phyloP scores from a whole-genome alignment of 2,888 invertebrate species.

The Zaprionus lineosus region DNA sequence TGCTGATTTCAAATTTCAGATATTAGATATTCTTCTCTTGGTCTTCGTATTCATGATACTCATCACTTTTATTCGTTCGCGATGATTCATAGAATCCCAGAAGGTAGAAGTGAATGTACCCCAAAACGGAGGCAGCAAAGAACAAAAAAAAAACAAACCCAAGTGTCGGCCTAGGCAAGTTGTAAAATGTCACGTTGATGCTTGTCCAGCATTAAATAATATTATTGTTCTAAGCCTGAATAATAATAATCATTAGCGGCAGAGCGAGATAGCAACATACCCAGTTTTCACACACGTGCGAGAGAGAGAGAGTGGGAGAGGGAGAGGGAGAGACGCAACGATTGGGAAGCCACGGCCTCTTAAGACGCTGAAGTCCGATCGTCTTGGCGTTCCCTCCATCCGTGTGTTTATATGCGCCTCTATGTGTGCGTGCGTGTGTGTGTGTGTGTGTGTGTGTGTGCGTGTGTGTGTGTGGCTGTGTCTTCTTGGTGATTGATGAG shows the following conservation, averaged over 20 bases:
- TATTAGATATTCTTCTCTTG: constrained; percentile 65
- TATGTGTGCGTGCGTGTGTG: background rate
- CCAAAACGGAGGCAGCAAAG: constrained; percentile 7
- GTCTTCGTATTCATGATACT: constrained; percentile 54
- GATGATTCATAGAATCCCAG: constrained; percentile 55
- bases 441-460: background rate
- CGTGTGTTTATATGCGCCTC: no score
- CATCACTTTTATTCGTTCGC: constrained; percentile 41
- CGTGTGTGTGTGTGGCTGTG: background rate
- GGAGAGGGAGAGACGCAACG: background rate
- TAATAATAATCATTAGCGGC: no score
- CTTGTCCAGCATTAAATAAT: constrained; percentile 62
- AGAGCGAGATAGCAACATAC: no score
- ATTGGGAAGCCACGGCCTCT: constrained; percentile 5
- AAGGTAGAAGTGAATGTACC: constrained; percentile 62
- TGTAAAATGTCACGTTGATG: constrained; percentile 54
- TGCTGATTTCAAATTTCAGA: constrained; percentile 71
- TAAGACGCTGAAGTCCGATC: no score
- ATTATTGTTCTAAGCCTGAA: no score
- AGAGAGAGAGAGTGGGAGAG: background rate
- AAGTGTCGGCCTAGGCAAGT: constrained; percentile 26
- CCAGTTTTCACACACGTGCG: no score
- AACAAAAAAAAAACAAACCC: background rate
- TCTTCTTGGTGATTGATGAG: constrained; percentile 31
- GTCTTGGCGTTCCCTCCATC: no score